Evolutionary conservation across 2,797 vertebrate genomes (phyloP).

Genomic region (Tapirus indicus): DNA sequence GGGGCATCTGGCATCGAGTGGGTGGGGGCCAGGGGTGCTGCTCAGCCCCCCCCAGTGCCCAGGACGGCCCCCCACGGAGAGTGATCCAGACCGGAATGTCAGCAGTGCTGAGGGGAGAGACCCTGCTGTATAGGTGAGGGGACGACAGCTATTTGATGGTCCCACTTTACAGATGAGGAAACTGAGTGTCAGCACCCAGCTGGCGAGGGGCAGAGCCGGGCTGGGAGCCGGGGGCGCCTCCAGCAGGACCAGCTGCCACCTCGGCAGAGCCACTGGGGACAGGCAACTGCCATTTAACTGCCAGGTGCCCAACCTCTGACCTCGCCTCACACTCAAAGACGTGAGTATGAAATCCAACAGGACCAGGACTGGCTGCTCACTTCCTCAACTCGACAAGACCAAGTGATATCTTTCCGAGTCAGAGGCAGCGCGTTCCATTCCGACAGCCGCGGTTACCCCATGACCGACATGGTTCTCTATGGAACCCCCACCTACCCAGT

Average conservation of each 20-base stretch:
- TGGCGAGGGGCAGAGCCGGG: accelerated
- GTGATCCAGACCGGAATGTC: accelerated
- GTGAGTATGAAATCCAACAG: accelerated
- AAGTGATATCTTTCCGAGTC: no score
- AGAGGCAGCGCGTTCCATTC: no score
- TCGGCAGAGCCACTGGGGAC: neutral
- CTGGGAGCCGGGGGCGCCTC: accelerated
- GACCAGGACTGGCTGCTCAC: neutral
- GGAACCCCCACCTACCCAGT: accelerated
- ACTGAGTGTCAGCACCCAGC: neutral
- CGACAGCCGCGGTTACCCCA: neutral
- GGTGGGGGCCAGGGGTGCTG: neutral
- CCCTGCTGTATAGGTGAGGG: neutral
- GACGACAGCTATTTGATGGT: neutral
- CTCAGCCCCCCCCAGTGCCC: neutral
- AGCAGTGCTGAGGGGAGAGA: neutral
- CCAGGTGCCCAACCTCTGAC: neutral
- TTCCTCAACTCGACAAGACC: no score
- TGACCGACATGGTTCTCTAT: accelerated
- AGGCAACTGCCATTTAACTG: neutral
- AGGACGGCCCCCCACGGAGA: no score
- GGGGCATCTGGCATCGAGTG: neutral
- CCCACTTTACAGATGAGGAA: neutral
- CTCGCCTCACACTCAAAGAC: neutral
- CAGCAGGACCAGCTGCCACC: neutral